Conservation (phyloP, 2,113 vertebrate species). For the Bos indicus region DNA sequence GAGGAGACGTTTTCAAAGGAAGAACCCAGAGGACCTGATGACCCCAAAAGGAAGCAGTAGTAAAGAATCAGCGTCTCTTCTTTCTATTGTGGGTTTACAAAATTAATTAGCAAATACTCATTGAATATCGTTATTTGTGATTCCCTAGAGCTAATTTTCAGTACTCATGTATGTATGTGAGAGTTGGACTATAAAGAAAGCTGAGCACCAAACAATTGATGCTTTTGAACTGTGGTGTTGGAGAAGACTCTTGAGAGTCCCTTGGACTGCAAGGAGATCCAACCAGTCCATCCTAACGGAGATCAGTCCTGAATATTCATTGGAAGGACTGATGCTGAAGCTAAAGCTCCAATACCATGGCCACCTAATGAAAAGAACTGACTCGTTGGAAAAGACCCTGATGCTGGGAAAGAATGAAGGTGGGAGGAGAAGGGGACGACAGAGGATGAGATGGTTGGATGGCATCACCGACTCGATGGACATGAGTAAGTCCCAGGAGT, state of each 20-base stretch:
- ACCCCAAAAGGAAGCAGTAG: rapidly evolving
- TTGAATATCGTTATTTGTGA: too few species aligned
- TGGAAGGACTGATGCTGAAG: not conserved
- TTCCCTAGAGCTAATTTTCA: not conserved
- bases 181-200: not conserved
- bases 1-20: rapidly evolving
- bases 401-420: not conserved
- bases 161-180: not conserved
- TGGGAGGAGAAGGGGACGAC: not conserved
- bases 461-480: rapidly evolving
- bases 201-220: not conserved
- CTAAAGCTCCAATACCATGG: not conserved
- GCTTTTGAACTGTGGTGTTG: not conserved
- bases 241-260: not conserved
- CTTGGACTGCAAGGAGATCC: not conserved
- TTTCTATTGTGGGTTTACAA: not conserved
- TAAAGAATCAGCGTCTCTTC: not conserved
- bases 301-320: not conserved
- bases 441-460: not conserved
- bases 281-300: too few species aligned
- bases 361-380: not conserved
- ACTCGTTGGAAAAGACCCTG: not conserved
- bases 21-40: not conserved
- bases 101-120: not conserved
- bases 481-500: not conserved